phyloP scores from a whole-genome alignment of 1,140 invertebrate genomes.

The Zophobas atratus region DNA sequence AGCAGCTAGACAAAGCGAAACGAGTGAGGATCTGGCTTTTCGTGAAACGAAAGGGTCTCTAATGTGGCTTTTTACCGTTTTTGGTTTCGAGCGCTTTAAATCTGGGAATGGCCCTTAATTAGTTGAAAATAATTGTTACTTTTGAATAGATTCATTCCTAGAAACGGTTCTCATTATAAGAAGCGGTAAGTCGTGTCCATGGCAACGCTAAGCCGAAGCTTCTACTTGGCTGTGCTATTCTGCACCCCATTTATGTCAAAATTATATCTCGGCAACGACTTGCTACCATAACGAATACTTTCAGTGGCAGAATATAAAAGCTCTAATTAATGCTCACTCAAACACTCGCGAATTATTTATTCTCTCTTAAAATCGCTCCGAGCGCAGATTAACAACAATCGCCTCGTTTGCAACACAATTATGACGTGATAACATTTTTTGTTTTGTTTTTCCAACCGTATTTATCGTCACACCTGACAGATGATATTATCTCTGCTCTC shows the following conservation, averaged over 20 bases:
- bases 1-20: too few relatives aligned
- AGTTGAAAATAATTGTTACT: conserved; percentile 40
- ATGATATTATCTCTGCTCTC: background rate
- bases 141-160: conserved; percentile 47
- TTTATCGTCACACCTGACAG: conserved; percentile 32
- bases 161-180: conserved; percentile 43
- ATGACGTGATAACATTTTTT: conserved; percentile 16
- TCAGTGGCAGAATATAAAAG: conserved; percentile 45
- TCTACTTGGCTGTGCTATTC: conserved; percentile 45
- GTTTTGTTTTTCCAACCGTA: conserved; percentile 8
- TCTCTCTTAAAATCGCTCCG: conserved; percentile 26
- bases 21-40: background rate
- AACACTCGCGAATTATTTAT: conserved; percentile 33
- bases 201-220: conserved; percentile 49
- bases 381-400: conserved; percentile 28
- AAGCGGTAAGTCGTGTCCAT: conserved; percentile 51
- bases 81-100: conserved; percentile 12
- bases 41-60: background rate
- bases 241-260: conserved; percentile 54
- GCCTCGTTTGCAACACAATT: background rate
- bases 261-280: conserved; percentile 50
- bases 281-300: conserved; percentile 46
- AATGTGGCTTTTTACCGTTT: background rate
- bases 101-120: conserved; percentile 13
- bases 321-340: conserved; percentile 36